Base-by-base conservation (phyloP, 2,797 vertebrate species). In the Eidolon dupreanum region DNA sequence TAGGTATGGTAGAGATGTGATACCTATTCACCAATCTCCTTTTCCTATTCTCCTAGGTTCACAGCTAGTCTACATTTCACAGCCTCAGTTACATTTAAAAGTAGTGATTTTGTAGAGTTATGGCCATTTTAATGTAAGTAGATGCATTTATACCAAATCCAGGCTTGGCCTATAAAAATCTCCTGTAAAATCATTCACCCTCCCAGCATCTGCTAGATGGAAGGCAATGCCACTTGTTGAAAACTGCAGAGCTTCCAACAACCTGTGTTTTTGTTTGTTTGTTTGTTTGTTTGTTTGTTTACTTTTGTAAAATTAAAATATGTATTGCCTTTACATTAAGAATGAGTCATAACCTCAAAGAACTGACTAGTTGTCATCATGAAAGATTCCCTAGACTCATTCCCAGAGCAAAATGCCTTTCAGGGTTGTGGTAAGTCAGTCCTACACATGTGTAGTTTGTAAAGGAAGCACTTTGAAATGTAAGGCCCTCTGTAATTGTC, bases 401-500 rank as follows among this genome's bases (percentile, higher is more conserved):
- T 86, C 28, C 9, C 46, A 91, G 26, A 86, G 55, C 24, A 92
- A 91, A 24, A 75, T 53, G 20, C 0, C n/a, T 90, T 95, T 93
- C n/a, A 46, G 2, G 73, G 46, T 75, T 79, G 24, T 81, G 24
- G 19, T 36, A 93, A 95, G 26, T 31, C 55, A 94, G 91, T 86
- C 65, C 12, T 90, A 59, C 22, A 90, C 3, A 70, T 71, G 9
- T 38, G 36, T 53, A 49, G 41, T 73, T 85, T 87, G 2, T 82
- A 91, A 93, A 94, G 4, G 88, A 93, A 94, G 4, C 17, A 13
- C 75, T 71, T 94, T 70, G 53, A 68, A 5, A 93, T 91, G 36
- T 24, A 92, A 96, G 90, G 4, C 2, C 24, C 24, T 75, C 43
- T 78, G 55, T 53, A 81, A 77, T 77, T 93, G 17, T 82, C 55